Evolutionary conservation across 92 coral and sea anemone genomes (phyloP), one percentile per base, ranked within the genome.

Genomic region (Micromussa lordhowensis): DNA sequence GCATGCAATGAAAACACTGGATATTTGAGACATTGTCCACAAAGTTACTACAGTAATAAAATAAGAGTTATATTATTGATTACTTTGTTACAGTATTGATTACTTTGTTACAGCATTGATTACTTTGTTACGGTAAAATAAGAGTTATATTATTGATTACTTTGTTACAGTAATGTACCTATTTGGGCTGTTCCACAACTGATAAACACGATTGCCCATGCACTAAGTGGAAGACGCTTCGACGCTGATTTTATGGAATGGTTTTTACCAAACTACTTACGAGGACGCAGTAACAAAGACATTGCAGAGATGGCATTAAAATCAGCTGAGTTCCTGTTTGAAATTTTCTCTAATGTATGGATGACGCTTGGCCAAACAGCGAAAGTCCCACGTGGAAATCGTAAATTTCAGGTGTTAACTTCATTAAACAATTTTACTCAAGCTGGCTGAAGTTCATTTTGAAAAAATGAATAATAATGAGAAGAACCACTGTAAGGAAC

Each of bases 171-270:
- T 29, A 44, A 84, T 87, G 88, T 91, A 12, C 91, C 94, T 14
- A 61, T 73, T 22, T 91, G 94, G 94, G 91, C 86, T 34, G 61
- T 16, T 69, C 76, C 94, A 68, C 6, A 82, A 36, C 94, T 15
- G 88, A 91, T n/a, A n/a, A n/a, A n/a, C n/a, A n/a, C n/a, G n/a
- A n/a, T n/a, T n/a, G n/a, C n/a, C n/a, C n/a, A n/a, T 87, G 91
- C 90, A 32, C 71, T 82, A 21, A 83, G 91, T 87, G 94, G 91
- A n/a, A 81, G 86, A 40, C 68, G 86, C 9, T 91, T 91, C 69
- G 66, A 64, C 13, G 81, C 18, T 3, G 85, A 91, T 5, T 91
- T 91, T 44, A 3, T 30, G 18, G 77, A 87, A 15, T 77, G 84
- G 85, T 91, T 91, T 78, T 22, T 91, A 17, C 94, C 91, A 17